These are phyloP conservation scores for Pipra filicauda DNA, from an alignment of 2,113 vertebrate genomes.

Conservation along the genomic window DNA sequence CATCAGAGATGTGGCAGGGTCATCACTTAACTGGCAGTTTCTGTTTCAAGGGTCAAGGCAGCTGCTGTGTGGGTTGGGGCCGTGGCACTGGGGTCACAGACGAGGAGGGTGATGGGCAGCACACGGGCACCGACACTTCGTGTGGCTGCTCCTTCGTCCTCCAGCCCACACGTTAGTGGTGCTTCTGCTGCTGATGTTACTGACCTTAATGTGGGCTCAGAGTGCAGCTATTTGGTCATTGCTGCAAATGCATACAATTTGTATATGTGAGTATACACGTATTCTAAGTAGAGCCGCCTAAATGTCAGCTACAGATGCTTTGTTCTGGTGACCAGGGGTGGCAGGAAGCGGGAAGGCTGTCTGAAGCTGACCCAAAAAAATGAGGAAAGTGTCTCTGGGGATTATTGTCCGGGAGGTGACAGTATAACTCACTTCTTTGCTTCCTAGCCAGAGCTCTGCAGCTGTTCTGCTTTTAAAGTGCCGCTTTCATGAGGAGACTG, in stretches of 20 bases:
- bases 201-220: neutral
- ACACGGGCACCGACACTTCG: accelerated
- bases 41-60: neutral
- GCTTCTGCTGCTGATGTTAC: neutral
- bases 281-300: neutral
- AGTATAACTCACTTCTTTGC: neutral
- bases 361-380: neutral
- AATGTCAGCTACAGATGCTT: neutral
- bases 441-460: neutral
- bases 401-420: neutral
- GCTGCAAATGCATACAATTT: neutral
- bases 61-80: neutral
- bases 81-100: accelerated
- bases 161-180: neutral
- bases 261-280: accelerated
- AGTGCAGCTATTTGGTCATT: neutral
- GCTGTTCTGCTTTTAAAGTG: neutral
- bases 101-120: neutral
- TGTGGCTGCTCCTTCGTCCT: neutral
- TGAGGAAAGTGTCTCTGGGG: neutral
- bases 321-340: neutral
- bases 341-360: neutral
- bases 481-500: neutral
- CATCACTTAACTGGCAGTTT: neutral
- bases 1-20: neutral